Percentiles rank a stretch among this genome's conserved stretches.
Evolutionary conservation across 2,797 vertebrate species (phyloP).

Genomic region (Leptoclinus maculatus): DNA sequence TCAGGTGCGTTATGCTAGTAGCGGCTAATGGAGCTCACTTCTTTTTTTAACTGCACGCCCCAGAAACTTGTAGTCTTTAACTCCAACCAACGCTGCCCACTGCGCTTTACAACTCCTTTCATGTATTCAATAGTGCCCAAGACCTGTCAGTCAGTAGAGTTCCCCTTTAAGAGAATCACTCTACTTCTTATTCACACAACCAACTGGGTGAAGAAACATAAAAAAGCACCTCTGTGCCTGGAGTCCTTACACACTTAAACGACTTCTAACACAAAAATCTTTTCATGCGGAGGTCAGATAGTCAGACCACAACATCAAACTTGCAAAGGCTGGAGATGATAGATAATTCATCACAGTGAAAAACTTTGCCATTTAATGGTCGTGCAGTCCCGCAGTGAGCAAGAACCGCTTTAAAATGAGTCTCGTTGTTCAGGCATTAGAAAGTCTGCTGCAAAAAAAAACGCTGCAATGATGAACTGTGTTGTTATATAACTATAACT

Average conservation of each 20-base stretch:
- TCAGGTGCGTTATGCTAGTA: neutral
- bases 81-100: too few species aligned
- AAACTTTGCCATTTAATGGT: neutral
- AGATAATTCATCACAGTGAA: conserved; percentile 32
- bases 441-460: conserved; percentile 20
- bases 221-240: neutral
- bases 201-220: conserved; percentile 6
- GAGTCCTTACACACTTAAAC: neutral
- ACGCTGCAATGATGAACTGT: neutral
- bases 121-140: neutral
- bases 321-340: conserved; percentile 13
- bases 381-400: conserved; percentile 10
- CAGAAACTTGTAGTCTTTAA: neutral
- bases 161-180: conserved; percentile 16
- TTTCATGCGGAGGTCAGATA: neutral
- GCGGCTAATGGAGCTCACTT: neutral
- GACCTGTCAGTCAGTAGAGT: neutral
- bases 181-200: conserved; percentile 5
- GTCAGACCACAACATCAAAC: conserved; percentile 17
- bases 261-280: neutral
- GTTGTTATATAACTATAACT: neutral
- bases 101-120: neutral
- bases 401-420: conserved; percentile 13
- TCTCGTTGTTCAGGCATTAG: conserved; percentile 1
- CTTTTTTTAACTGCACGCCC: neutral